Evolutionary conservation across 2,888 invertebrate species (phyloP).

Genomic region (Ommatoiulus sabulosus): DNA sequence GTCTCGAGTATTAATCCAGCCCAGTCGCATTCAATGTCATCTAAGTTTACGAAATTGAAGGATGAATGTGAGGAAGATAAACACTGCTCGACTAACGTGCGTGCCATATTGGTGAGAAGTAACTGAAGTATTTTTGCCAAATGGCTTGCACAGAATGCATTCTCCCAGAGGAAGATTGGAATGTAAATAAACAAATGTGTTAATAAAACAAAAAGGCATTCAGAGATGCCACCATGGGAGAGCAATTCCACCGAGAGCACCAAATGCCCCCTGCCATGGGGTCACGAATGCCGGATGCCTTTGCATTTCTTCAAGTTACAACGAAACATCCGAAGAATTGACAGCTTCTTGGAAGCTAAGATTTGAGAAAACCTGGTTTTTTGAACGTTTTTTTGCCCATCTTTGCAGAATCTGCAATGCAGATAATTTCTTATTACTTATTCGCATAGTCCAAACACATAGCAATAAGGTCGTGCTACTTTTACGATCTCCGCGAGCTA

Average conservation of each 20-base stretch:
- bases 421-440: no score
- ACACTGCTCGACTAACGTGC: neutral
- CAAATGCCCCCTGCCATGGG: neutral
- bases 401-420: no score
- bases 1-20: no score
- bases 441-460: no score
- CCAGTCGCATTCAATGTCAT: no score
- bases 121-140: neutral
- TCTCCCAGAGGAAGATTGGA: conserved; percentile 28
- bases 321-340: neutral
- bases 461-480: no score
- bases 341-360: no score
- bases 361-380: no score
- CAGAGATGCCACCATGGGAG: conserved; percentile 22
- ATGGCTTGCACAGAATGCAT: neutral
- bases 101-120: neutral
- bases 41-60: neutral
- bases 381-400: no score
- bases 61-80: neutral
- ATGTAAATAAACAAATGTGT: conserved; percentile 34
- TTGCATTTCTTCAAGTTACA: neutral
- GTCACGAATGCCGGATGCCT: neutral
- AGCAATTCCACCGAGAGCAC: neutral
- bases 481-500: no score
- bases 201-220: conserved; percentile 10